Base-by-base conservation (phyloP, 2,888 invertebrate genomes). In the Eueremaeus valkanovi region DNA sequence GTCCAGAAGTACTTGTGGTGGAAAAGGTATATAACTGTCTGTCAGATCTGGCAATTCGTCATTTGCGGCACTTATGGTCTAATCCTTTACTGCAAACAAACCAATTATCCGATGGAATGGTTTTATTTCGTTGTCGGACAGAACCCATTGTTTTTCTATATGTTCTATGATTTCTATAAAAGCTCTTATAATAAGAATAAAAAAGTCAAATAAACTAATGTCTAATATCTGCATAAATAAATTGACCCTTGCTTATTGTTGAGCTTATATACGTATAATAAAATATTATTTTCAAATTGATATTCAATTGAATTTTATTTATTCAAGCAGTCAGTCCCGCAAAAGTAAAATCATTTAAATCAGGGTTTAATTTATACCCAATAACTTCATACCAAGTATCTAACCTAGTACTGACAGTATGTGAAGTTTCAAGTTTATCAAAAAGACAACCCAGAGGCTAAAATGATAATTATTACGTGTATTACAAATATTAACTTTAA, bases 91-190 rank as follows among this genome's bases (percentile, higher is more conserved):
- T 72, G 18, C 72, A 51, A 18, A 1, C 75, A 75, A 73, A 75
- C 75, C n/a, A 72, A 40, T 55, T 75, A 75, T 75, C 75, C 75
- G 21, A 75, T 75, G 75, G 72, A 24, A 27, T 75, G 75, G 75
- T 75, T 75, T 61, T n/a, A 8, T 8, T 29, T 72, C 1, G 18
- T n/a, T 27, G 75, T 75, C 36, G 75, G 75, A 75, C 75, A 75
- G 16, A 75, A 58, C 29, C 72, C 72, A 13, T 21, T 75, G 2
- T 75, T 75, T 49, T 75, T 75, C 45, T 33, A 33, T 55, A 72
- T 75, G 58, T 75, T 75, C 31, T 75, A 72, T 33, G 72, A 75
- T 42, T 75, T 75, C 24, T 75, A 75, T 21, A 55, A 45, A 21
- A 68, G 24, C 42, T 29, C 75, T 40, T 74, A 74, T 73, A 49